Evolutionary conservation across 2,888 invertebrate genomes (phyloP), one percentile per base, ranked within the genome.

Genomic region (Chelonus formosanus): DNA sequence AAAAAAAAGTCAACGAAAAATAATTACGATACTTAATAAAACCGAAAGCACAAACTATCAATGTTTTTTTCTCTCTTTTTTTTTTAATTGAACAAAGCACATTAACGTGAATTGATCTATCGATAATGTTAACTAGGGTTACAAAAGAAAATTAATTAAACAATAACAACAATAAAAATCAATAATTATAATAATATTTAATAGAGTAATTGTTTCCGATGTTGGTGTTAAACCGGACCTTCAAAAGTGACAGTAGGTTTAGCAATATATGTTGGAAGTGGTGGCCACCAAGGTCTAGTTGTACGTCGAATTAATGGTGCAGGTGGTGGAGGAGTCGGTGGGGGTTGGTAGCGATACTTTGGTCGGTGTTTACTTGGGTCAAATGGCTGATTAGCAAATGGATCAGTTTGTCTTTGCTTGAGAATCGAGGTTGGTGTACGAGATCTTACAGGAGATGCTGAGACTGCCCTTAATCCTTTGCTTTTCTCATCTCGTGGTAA

Each of bases 361-460:
- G 93, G 93, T 58, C 90, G 88, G 84, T 94, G 93, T 50, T 89
- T 89, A 71, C 88, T 88, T 5, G 93, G 91, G 85, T 94, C 92
- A 81, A 91, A 93, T 62, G 88, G 87, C 85, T 91, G 90, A 81
- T 88, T 87, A 65, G 88, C 88, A 75, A 90, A 89, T 45, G 87
- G 84, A 70, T 88, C 88, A 47, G 54, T 71, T 20, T 78, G 75
- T 4, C 75, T 62, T 45, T 77, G 78, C 72, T 85, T 85, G 47
- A 85, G 72, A 44, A 85, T 85, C 32, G 85, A 85, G 3, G 81
- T 79, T 4, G 85, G 84, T 67, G 85, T 85, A 65, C 74, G 70
- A 1, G 75, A 70, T 32, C 75, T 69, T 5, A 63, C 71, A 2
- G 78, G 76, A 32, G 75, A 75, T n/a, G 74, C 63, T 1, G 75